Evolutionary conservation across 2,888 invertebrate species (phyloP).

Genomic region (Lepetodrilus schrolli): DNA sequence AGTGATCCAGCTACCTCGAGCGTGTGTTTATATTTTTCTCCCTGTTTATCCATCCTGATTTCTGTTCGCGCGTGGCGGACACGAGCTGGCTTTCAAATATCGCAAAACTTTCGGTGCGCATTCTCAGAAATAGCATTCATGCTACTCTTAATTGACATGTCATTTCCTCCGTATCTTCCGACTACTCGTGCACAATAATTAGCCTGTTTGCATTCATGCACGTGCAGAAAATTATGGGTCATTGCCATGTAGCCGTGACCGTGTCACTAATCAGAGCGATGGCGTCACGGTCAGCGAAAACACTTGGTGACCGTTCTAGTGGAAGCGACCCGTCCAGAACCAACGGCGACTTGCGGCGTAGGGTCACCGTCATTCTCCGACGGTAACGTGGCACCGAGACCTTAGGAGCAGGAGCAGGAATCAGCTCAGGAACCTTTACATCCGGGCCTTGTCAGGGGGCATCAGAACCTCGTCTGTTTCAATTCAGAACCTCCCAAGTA

Average conservation of each 20-base stretch:
- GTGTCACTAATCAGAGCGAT: neutral
- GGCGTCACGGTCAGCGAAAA: neutral
- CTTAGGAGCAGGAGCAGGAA: neutral
- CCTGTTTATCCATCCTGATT: neutral
- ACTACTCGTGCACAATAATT: neutral
- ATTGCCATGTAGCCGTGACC: neutral
- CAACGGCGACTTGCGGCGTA: too few species aligned
- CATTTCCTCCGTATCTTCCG: neutral
- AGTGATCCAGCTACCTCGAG: neutral
- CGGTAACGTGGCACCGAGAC: neutral
- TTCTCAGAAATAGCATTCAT: neutral
- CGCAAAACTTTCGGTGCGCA: neutral
- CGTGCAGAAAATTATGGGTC: neutral
- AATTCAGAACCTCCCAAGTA: neutral
- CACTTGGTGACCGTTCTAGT: neutral
- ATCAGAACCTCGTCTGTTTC: neutral
- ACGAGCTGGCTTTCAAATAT: neutral
- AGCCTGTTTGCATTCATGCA: neutral
- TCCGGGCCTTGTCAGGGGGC: neutral
- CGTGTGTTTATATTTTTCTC: neutral
- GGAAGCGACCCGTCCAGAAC: neutral
- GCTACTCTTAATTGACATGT: neutral
- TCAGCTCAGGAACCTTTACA: neutral
- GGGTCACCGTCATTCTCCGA: neutral
- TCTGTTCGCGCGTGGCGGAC: neutral